Evolutionary conservation across 1,140 invertebrate species (phyloP).

Genomic region (Helicoverpa zea): DNA sequence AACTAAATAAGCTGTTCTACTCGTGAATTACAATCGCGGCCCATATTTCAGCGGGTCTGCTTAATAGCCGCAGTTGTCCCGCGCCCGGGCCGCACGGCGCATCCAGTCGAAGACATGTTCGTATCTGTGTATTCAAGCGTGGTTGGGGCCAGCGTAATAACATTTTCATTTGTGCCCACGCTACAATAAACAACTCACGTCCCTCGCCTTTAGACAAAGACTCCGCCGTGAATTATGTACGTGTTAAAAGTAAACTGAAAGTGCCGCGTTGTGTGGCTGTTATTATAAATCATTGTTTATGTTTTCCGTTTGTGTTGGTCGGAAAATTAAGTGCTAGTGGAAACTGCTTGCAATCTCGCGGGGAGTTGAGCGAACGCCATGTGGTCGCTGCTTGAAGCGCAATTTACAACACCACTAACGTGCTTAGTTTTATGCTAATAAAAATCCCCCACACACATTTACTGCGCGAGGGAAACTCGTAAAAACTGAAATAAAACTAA

Average conservation of each 20-base stretch:
- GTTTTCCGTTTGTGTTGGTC: conserved; percentile 84
- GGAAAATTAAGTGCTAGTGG: conserved; percentile 82
- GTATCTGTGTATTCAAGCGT: conserved; percentile 65
- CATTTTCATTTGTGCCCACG: conserved; percentile 85
- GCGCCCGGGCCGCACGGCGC: background rate
- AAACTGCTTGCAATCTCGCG: conserved; percentile 75
- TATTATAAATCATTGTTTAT: conserved; percentile 87
- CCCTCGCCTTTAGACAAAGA: conserved; percentile 85
- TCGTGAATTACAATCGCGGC: background rate
- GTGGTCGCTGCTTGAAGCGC: conserved; percentile 60
- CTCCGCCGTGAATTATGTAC: conserved; percentile 85
- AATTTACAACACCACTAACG: conserved; percentile 54
- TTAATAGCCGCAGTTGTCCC: background rate
- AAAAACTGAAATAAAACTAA: conserved; percentile 35
- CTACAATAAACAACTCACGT: conserved; percentile 86
- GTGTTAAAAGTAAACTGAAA: conserved; percentile 87
- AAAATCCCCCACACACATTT: conserved; percentile 25
- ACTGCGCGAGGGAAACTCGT: background rate
- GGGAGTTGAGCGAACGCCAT: conserved; percentile 66
- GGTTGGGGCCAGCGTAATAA: conserved; percentile 81
- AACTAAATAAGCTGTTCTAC: background rate
- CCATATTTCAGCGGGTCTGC: conserved; percentile 14
- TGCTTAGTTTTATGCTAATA: conserved; percentile 46
- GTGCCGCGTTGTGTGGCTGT: conserved; percentile 82
- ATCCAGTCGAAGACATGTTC: conserved; percentile 46